Base-by-base conservation (phyloP, 2,888 invertebrate species). In the Lasioglossum pauxillum region DNA sequence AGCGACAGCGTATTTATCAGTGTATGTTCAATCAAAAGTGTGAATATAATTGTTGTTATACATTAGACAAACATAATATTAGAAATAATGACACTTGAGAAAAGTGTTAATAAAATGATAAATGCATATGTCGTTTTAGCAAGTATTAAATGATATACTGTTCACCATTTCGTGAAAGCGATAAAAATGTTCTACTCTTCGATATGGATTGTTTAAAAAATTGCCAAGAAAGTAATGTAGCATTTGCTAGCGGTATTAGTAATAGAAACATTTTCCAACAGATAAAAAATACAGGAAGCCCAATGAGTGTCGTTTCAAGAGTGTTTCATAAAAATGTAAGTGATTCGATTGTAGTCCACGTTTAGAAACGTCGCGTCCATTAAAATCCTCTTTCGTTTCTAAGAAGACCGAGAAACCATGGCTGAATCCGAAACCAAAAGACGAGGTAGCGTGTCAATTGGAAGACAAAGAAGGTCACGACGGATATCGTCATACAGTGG, bases 231-330 rank as follows among this genome's bases (percentile, higher is more conserved):
- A 44, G 12, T 44, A 44, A 44, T 44, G 41, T 44, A 44, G 12
- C 41, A 44, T 44, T 44, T 44, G 12, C 41, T 23, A 69, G 35
- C 1, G n/a, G 8, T 23, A 5, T 41, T 71, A 71, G 14, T 16
- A 67, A 67, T 23, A 80, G 2, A 53, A 53, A 27, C 27, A 12
- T 78, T 69, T 14, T 35, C 41, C 85, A 83, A 8, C 84, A 95
- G 95, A 84, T 86, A 5, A 94, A 94, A 86, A 95, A 95, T 86
- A 93, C 95, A 5, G 95, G 94, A 53, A 95, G 95, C 57, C 95
- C 95, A 16, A 95, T 95, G 94, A 95, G 95, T 84, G 94, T 95
- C 0, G 94, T 95, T 64, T 93, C 95, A 5, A 92, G 95, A 80
- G 95, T 95, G 14, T 95, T 95, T 88, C 92, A 93, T 71, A 94